A percentile compares a stretch with the other conserved stretches of the same genome.
These are phyloP conservation scores for Chaetodon trifasciatus DNA, from an alignment of 2,797 vertebrate species.

Conservation along the genomic window DNA sequence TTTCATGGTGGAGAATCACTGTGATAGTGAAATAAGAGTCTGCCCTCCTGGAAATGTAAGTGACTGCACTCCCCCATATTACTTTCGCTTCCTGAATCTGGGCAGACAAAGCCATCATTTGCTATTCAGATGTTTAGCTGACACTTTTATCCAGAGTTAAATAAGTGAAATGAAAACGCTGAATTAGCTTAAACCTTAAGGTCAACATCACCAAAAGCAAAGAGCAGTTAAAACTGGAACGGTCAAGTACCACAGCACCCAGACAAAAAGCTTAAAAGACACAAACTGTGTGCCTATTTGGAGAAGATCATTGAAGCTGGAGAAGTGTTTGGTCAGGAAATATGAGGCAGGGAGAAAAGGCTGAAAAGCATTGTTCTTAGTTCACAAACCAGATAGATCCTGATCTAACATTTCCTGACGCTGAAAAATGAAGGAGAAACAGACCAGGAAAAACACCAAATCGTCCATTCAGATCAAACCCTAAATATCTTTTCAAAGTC, in stretches of 20 bases:
- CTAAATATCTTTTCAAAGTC: background rate
- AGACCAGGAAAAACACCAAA: background rate
- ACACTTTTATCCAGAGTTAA: slow-evolving; percentile 8
- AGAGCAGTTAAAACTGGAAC: too few species aligned
- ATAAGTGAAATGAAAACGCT: background rate
- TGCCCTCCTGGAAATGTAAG: slow-evolving; percentile 22
- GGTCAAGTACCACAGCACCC: background rate
- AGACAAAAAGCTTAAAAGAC: slow-evolving; percentile 1
- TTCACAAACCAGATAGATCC: slow-evolving; percentile 9
- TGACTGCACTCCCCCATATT: background rate
- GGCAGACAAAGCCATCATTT: background rate
- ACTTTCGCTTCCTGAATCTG: slow-evolving; percentile 20
- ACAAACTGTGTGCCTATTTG: background rate
- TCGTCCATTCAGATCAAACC: slow-evolving; percentile 2
- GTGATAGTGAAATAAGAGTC: slow-evolving; percentile 39
- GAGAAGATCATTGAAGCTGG: background rate
- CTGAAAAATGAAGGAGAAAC: slow-evolving; percentile 13
- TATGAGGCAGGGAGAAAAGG: background rate
- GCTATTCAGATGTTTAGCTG: background rate
- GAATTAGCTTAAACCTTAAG: background rate
- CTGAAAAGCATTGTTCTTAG: background rate
- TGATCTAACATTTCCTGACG: slow-evolving; percentile 6
- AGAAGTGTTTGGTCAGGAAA: background rate
- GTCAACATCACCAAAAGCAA: background rate
- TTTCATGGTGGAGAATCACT: slow-evolving; percentile 22